Base-by-base conservation (phyloP, 2,888 invertebrate species). In the Volucella zonaria region DNA sequence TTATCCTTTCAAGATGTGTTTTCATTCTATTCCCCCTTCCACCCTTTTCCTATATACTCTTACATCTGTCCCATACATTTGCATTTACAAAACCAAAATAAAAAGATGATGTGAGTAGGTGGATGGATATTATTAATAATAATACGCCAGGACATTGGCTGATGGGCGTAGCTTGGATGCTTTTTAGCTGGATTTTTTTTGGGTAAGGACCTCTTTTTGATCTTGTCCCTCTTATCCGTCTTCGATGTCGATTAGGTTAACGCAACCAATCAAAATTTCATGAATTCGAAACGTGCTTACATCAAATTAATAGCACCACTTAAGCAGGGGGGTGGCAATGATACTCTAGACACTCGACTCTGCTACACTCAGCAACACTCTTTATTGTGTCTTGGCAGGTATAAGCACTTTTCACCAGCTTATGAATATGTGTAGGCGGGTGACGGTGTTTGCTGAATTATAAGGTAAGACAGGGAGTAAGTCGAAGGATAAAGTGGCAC, bases 241-340 rank as follows among this genome's bases (percentile, higher is more conserved):
- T 43, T 49, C n/a, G 15, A 64, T 64, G 74, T 59, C 79, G 66
- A 75, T 83, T 75, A 67, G 79, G 78, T 66, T 83, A 83, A 79
- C 74, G 64, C 49, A 66, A 51, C 70, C 74, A 83, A 79, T 83
- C 70, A 83, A 83, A 79, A 59, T 75, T 79, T 83, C 79, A 79
- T 79, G 75, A 83, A 71, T 83, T 64, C 74, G 52, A 79, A 74
- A 83, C 82, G 79, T 79, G 82, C 78, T 82, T 78, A 56, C 68
- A 78, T 78, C 78, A 70, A 58, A 78, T 73, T 78, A 68, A 81
- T 61, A 52, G 70, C 45, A 66, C 12, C 71, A 59, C 64, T 76
- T 71, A 71, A 51, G 45, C 38, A 11, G 18, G 58, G 42, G 49
- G 58, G 42, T 38, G 40, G 14, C n/a, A 49, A 49, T 31, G 31